phyloP scores from a whole-genome alignment of 2,113 vertebrate genomes.

The Glaucidium brasilianum region DNA sequence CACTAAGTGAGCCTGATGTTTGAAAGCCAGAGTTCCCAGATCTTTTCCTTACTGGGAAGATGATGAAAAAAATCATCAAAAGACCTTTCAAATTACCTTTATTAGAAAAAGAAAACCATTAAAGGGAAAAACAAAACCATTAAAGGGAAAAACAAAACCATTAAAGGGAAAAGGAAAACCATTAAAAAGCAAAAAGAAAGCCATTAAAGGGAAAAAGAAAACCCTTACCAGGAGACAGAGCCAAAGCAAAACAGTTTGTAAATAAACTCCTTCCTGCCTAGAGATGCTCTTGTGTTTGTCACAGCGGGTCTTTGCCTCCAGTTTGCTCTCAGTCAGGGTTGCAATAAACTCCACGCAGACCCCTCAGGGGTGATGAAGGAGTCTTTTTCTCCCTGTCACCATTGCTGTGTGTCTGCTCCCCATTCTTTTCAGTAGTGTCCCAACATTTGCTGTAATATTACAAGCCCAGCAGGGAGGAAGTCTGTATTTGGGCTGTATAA shows the following conservation, averaged over 20 bases:
- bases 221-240: background rate
- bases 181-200: background rate
- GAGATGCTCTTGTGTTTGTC: background rate
- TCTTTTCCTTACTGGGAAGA: background rate
- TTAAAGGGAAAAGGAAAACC: background rate
- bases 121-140: background rate
- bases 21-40: background rate
- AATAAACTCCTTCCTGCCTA: background rate
- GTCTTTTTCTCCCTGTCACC: background rate
- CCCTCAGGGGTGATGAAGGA: background rate
- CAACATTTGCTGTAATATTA: background rate
- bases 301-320: background rate
- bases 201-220: background rate
- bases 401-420: background rate
- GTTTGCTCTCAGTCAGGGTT: background rate
- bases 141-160: background rate
- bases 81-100: background rate
- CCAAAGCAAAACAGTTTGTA: background rate
- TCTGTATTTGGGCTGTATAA: background rate
- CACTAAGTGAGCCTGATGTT: background rate
- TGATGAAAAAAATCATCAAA: background rate
- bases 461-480: background rate
- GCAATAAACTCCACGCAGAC: background rate
- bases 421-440: background rate
- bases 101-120: background rate